These are phyloP conservation scores for Drosophila gaucha DNA, from an alignment of 2,888 invertebrate genomes.

Conservation along the genomic window DNA sequence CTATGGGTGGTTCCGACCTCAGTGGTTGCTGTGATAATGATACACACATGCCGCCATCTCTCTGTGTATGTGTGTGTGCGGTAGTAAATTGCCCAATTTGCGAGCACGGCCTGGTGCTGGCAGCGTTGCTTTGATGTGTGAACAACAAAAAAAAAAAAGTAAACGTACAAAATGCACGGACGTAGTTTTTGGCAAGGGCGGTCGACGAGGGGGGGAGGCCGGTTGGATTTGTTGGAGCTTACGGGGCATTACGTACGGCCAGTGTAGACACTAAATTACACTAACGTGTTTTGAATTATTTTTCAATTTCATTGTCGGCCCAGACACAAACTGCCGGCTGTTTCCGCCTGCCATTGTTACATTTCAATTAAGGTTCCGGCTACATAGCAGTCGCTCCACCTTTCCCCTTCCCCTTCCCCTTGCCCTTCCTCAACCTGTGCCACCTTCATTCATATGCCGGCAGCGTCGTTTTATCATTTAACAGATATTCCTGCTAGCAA, in stretches of 20 bases:
- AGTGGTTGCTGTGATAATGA: constrained; percentile 77
- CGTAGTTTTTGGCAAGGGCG: constrained; percentile 34
- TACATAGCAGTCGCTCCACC: constrained; percentile 1
- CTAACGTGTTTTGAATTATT: constrained; percentile 84
- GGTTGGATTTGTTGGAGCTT: background rate
- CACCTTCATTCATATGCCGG: constrained; percentile 36
- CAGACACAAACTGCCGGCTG: constrained; percentile 61
- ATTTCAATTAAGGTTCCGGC: constrained; percentile 74
- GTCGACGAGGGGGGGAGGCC: background rate
- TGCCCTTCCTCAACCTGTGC: background rate
- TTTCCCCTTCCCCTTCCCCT: too few relatives aligned
- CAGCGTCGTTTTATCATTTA: constrained; percentile 74
- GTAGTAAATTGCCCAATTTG: constrained; percentile 74
- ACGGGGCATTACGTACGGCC: constrained; percentile 30
- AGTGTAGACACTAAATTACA: constrained; percentile 80
- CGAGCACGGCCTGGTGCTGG: constrained; percentile 50
- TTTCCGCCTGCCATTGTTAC: constrained; percentile 76
- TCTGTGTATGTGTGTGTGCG: constrained; percentile 32
- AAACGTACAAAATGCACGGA: constrained; percentile 35
- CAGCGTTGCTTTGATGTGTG: constrained; percentile 72
- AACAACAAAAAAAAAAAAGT: constrained; percentile 53
- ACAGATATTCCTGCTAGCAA: constrained; percentile 61
- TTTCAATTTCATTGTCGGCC: constrained; percentile 80
- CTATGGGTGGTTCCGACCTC: constrained; percentile 48
- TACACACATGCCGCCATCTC: constrained; percentile 53